Conservation (phyloP, 2,797 vertebrate species). For the Chiloscyllium punctatum region DNA sequence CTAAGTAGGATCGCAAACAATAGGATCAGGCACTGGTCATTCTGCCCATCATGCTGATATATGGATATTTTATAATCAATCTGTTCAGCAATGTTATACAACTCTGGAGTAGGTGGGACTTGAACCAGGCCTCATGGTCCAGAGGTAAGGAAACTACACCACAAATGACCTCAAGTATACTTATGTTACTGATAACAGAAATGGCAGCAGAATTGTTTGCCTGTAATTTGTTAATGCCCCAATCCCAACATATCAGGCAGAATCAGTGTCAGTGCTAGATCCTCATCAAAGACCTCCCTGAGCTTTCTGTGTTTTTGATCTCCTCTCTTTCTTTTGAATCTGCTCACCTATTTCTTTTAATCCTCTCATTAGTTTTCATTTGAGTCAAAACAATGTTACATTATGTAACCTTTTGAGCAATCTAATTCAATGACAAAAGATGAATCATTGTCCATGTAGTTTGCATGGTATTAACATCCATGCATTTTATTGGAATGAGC, state of each 20-base stretch:
- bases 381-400: background rate
- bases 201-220: background rate
- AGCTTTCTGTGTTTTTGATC: background rate
- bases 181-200: background rate
- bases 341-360: background rate
- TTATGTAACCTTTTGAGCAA: too few species aligned
- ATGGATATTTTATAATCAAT: too few species aligned
- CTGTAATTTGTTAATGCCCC: background rate
- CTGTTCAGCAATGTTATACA: too few species aligned
- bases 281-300: background rate
- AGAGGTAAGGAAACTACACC: too few species aligned
- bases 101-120: too few species aligned
- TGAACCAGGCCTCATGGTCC: too few species aligned
- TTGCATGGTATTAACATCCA: background rate
- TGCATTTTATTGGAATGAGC: background rate
- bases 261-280: background rate
- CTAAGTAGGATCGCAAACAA: too few species aligned
- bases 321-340: background rate
- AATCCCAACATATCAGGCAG: background rate
- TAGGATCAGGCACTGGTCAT: too few species aligned
- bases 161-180: too few species aligned
- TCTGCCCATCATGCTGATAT: too few species aligned
- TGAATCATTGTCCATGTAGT: background rate
- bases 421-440: background rate
- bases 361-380: background rate